phyloP scores from a whole-genome alignment of 35 echinoderm and acorn worm species.

The Chiridota heheva region DNA sequence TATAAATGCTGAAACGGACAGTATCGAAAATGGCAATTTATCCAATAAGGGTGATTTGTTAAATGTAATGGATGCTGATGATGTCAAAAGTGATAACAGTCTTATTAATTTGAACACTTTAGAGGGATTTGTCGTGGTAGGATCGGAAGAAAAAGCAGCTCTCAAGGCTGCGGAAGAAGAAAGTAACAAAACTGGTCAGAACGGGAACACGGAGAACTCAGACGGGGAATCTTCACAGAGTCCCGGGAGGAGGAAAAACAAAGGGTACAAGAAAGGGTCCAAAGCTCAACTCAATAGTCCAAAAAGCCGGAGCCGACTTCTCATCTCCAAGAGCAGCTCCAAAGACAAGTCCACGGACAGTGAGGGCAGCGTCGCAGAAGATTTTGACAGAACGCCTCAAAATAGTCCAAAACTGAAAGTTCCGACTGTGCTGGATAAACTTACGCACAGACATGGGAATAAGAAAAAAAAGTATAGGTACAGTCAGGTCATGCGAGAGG shows the following conservation, averaged over 20 bases:
- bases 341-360: slow-evolving; percentile 52
- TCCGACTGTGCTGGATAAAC: slow-evolving; percentile 65
- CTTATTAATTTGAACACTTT: slow-evolving; percentile 34
- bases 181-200: slow-evolving; percentile 2
- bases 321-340: slow-evolving; percentile 26
- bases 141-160: slow-evolving; percentile 1
- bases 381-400: slow-evolving; percentile 32
- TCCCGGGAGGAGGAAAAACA: slow-evolving; percentile 17
- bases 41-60: not conserved
- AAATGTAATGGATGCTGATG: not conserved
- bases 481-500: slow-evolving; percentile 78
- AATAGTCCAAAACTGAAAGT: slow-evolving; percentile 55
- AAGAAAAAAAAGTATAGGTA: slow-evolving; percentile 80
- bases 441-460: slow-evolving; percentile 46
- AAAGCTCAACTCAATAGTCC: slow-evolving; percentile 62
- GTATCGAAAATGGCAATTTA: not conserved
- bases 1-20: not conserved
- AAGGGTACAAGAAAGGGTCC: slow-evolving; percentile 16
- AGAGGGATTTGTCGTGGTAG: slow-evolving; percentile 73
- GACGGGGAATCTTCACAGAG: slow-evolving; percentile 36
- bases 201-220: not conserved
- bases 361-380: slow-evolving; percentile 57
- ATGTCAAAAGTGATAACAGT: too few species aligned
- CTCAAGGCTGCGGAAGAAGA: not conserved
- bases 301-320: slow-evolving; percentile 52